These are phyloP conservation scores for Sceloporus tristichus DNA, from an alignment of 2,113 vertebrate genomes.

Conservation along the genomic window DNA sequence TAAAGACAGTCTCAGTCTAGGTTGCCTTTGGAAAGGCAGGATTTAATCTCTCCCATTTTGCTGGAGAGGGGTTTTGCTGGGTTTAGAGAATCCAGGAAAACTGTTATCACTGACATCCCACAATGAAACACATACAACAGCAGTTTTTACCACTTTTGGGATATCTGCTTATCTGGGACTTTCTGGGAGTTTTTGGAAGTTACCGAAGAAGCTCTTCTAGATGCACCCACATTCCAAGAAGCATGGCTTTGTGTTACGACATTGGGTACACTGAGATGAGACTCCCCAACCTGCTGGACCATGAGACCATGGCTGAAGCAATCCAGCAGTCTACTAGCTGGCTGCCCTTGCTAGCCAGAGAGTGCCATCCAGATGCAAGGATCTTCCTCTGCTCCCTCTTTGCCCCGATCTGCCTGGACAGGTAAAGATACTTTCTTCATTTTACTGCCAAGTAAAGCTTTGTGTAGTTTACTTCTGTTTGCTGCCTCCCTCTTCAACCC, in stretches of 20 bases:
- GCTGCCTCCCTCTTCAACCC: background rate
- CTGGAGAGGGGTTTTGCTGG: constrained; percentile 1
- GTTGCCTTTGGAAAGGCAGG: background rate
- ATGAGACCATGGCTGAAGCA: constrained; percentile 82
- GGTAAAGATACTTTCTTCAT: constrained; percentile 71
- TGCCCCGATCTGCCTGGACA: constrained; percentile 87
- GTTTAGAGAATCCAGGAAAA: background rate
- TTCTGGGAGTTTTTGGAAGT: constrained; percentile 50
- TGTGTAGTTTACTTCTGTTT: constrained; percentile 11
- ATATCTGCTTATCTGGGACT: constrained; percentile 42
- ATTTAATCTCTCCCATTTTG: constrained; percentile 4
- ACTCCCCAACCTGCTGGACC: constrained; percentile 87
- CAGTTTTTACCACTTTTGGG: constrained; percentile 55
- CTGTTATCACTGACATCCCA: background rate
- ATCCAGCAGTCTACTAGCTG: constrained; percentile 87
- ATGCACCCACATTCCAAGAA: constrained; percentile 79
- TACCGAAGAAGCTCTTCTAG: constrained; percentile 77
- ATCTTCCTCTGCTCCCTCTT: constrained; percentile 90
- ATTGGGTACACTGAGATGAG: constrained; percentile 85
- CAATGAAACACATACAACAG: constrained; percentile 6
- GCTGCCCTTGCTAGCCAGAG: constrained; percentile 84
- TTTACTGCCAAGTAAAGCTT: background rate
- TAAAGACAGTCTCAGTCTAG: background rate
- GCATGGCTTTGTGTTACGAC: constrained; percentile 84
- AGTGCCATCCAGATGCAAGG: constrained; percentile 84